Evolutionary conservation across 2,797 vertebrate genomes (phyloP).

Genomic region (Moxostoma hubbsi): DNA sequence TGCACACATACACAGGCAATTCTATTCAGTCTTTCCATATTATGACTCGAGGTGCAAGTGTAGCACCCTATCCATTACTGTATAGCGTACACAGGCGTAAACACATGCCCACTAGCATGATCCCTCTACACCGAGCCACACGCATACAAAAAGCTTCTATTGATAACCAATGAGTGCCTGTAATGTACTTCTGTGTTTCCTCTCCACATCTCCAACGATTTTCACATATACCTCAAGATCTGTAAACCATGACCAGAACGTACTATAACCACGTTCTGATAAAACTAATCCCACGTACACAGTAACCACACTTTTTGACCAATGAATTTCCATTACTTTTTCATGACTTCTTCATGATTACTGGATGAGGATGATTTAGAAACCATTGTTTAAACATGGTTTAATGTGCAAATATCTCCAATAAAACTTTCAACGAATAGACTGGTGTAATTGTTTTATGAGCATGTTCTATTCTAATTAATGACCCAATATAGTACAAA

Average conservation of each 20-base stretch:
- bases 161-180: background rate
- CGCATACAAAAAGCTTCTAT: constrained; percentile 9
- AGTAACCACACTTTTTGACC: background rate
- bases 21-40: constrained; percentile 62
- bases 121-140: constrained; percentile 16
- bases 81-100: background rate
- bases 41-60: constrained; percentile 15
- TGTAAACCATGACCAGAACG: background rate
- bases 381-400: background rate
- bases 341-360: background rate
- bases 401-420: background rate
- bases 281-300: background rate
- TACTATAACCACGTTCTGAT: background rate
- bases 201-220: background rate
- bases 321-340: background rate
- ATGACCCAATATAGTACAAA: no score
- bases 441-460: background rate
- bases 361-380: background rate
- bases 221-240: background rate
- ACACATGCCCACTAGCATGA: background rate
- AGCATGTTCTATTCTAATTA: no score
- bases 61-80: background rate
- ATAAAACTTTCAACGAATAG: background rate
- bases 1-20: constrained; percentile 74
- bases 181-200: constrained; percentile 38